These are phyloP conservation scores for Hyles euphorbiae DNA, from an alignment of 1,140 invertebrate genomes.

Conservation along the genomic window DNA sequence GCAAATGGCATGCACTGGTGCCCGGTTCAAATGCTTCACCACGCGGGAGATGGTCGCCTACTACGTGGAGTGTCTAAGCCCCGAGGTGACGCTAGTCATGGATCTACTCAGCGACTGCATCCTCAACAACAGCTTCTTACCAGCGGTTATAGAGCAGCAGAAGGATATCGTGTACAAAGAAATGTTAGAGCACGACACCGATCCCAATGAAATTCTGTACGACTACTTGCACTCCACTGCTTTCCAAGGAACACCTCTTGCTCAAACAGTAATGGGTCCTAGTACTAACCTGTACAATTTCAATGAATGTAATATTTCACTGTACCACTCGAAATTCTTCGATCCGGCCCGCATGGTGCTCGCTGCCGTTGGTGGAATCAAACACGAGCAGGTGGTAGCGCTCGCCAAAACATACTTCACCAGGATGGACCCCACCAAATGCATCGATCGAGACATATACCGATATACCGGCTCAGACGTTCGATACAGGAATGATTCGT, in stretches of 20 bases:
- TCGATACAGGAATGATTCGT: constrained; percentile 79
- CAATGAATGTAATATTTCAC: constrained; percentile 79
- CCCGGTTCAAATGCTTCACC: constrained; percentile 86
- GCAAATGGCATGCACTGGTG: constrained; percentile 85
- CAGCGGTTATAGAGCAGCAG: constrained; percentile 81
- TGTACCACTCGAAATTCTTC: constrained; percentile 89
- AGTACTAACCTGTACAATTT: constrained; percentile 83
- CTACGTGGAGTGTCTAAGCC: constrained; percentile 83
- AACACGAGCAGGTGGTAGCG: constrained; percentile 37
- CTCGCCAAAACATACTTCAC: constrained; percentile 29
- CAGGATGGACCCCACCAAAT: constrained; percentile 22
- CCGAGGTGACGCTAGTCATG: constrained; percentile 79
- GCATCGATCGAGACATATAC: constrained; percentile 16
- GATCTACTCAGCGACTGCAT: constrained; percentile 86
- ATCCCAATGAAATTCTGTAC: constrained; percentile 83
- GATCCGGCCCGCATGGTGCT: constrained; percentile 89
- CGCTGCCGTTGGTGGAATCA: constrained; percentile 91
- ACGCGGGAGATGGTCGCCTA: constrained; percentile 86
- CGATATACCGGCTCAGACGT: constrained; percentile 78
- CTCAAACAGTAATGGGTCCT: constrained; percentile 84
- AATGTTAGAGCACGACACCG: constrained; percentile 81
- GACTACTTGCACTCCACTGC: constrained; percentile 85
- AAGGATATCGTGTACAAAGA: constrained; percentile 82
- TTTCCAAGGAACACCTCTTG: constrained; percentile 82
- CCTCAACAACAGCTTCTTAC: constrained; percentile 80